Evolutionary conservation across 1,140 invertebrate genomes (phyloP).

Genomic region (Gonatopus flavifemur): DNA sequence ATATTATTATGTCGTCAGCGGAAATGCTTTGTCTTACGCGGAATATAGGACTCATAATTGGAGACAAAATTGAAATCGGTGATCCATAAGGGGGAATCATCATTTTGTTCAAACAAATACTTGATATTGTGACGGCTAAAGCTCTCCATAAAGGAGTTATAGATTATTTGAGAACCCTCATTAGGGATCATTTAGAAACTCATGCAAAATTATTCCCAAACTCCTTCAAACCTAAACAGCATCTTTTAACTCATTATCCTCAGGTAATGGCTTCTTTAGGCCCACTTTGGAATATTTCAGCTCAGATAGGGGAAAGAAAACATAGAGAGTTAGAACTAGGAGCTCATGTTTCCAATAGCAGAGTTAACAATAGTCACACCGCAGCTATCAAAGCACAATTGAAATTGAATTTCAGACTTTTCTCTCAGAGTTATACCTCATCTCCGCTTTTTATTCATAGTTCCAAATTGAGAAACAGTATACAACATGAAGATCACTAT

Average conservation of each 20-base stretch:
- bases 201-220: conserved; percentile 5
- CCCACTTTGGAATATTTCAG: conserved; percentile 1
- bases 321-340: conserved; percentile 1
- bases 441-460: too few relatives aligned
- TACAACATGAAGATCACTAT: too few relatives aligned
- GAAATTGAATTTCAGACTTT: conserved; percentile 5
- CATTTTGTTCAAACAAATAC: conserved; percentile 3
- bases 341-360: conserved; percentile 4
- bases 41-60: conserved; percentile 12
- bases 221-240: conserved; percentile 10
- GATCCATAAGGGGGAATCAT: conserved; percentile 1
- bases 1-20: background rate
- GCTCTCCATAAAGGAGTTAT: background rate
- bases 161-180: conserved; percentile 2
- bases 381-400: conserved; percentile 3
- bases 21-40: conserved; percentile 10
- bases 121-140: conserved; percentile 1
- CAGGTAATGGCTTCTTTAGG: conserved; percentile 6
- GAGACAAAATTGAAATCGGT: conserved; percentile 1
- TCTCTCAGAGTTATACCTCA: too few relatives aligned
- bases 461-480: too few relatives aligned
- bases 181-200: conserved; percentile 1
- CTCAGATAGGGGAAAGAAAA: conserved; percentile 6
- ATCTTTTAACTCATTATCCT: conserved; percentile 8
- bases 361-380: conserved; percentile 4